Conservation (phyloP, 35 echinoderm and acorn worm species). For the Lytechinus variegatus region DNA sequence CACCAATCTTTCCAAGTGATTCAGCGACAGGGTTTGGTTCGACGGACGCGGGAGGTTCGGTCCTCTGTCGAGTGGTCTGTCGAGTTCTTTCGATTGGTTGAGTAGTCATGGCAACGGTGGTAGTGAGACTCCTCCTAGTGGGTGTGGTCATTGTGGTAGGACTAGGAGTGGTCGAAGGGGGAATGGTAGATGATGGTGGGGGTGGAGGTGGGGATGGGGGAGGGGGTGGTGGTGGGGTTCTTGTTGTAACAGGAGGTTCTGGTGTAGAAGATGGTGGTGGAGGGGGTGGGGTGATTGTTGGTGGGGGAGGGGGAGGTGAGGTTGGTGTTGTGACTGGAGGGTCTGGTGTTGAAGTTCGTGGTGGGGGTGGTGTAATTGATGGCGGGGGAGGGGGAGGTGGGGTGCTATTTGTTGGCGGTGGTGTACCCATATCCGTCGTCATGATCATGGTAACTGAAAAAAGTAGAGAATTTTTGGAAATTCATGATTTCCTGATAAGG, state of each 20-base stretch:
- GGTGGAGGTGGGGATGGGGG: neutral
- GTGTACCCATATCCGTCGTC: neutral
- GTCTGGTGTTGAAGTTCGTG: no score
- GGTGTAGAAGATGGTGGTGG: neutral
- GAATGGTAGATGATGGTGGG: neutral
- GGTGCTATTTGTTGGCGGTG: neutral
- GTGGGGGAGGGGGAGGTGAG: no score
- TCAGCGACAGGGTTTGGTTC: slow-evolving; percentile 8
- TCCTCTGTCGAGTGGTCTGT: neutral
- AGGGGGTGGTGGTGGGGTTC: neutral
- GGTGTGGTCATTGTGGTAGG: neutral
- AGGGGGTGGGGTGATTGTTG: no score
- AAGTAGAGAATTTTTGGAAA: neutral
- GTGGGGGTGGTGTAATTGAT: neutral
- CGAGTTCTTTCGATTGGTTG: neutral
- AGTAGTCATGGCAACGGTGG: neutral
- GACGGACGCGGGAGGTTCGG: neutral
- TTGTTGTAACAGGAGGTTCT: neutral
- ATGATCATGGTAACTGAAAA: neutral
- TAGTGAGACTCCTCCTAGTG: neutral
- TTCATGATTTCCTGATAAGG: neutral
- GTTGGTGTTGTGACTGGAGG: no score
- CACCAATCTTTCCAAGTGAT: slow-evolving; percentile 2
- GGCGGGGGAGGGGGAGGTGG: neutral
- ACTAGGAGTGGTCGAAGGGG: neutral